Evolutionary conservation across 1,140 invertebrate genomes (phyloP).

Genomic region (Pogonomyrmex barbatus): DNA sequence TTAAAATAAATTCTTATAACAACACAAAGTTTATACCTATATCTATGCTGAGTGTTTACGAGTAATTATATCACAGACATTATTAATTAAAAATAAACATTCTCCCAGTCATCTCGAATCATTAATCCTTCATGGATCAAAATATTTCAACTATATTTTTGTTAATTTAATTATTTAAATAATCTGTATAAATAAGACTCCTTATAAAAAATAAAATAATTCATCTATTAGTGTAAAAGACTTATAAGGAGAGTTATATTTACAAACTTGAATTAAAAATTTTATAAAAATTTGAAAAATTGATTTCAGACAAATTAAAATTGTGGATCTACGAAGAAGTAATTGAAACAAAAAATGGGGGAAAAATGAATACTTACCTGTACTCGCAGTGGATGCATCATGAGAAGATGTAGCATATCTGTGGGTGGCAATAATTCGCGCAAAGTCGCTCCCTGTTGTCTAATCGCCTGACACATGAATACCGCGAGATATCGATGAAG

Average conservation of each 20-base stretch:
- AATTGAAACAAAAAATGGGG: not conserved
- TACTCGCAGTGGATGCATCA: slow-evolving; percentile 95
- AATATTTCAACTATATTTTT: not conserved
- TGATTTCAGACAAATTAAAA: not conserved
- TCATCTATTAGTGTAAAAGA: not conserved
- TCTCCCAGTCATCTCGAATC: not conserved
- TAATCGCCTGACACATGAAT: slow-evolving; percentile 95
- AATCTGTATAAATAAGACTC: not conserved
- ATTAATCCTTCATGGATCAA: slow-evolving; percentile 9
- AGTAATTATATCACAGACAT: slow-evolving; percentile 18
- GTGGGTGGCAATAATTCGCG: slow-evolving; percentile 92
- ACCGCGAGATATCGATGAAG: slow-evolving; percentile 97
- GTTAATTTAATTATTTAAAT: not conserved
- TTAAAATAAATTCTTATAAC: slow-evolving; percentile 38
- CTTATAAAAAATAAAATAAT: not conserved
- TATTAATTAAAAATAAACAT: not conserved
- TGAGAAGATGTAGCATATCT: slow-evolving; percentile 92
- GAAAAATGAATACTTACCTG: slow-evolving; percentile 89
- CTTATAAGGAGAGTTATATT: not conserved
- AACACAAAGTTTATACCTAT: not conserved
- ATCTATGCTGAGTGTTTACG: not conserved
- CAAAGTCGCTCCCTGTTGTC: slow-evolving; percentile 92
- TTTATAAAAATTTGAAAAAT: not conserved
- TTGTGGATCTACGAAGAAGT: not conserved
- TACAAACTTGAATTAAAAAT: not conserved